A percentile compares a stretch with the other conserved stretches of the same genome.
Conservation (phyloP, 2,113 vertebrate species). For the Etheostoma spectabile region DNA sequence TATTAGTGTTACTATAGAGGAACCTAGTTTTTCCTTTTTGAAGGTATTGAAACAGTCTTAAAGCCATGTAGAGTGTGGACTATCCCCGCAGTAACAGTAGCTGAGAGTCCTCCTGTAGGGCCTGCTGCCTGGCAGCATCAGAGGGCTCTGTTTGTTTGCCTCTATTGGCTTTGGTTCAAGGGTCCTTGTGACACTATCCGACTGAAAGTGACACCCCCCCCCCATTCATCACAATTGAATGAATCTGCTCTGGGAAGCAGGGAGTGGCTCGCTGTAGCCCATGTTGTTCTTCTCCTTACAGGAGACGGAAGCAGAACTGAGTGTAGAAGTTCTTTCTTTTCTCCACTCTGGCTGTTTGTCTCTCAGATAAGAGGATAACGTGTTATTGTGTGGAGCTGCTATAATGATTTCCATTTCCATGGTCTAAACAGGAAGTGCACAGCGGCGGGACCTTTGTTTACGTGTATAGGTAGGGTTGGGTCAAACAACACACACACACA, state of each 20-base stretch:
- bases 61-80: not conserved
- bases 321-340: not conserved
- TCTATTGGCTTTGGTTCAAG: slow-evolving; percentile 54
- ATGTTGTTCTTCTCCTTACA: slow-evolving; percentile 33
- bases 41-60: not conserved
- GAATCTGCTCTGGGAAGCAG: slow-evolving; percentile 36
- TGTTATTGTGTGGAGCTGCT: slow-evolving; percentile 35
- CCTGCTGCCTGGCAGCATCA: not conserved
- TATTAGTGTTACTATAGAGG: no score
- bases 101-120: slow-evolving; percentile 16
- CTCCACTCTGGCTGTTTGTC: slow-evolving; percentile 34
- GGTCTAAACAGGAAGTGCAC: slow-evolving; percentile 53
- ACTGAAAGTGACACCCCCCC: slow-evolving; percentile 48
- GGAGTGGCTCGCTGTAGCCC: slow-evolving; percentile 24
- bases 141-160: slow-evolving; percentile 61
- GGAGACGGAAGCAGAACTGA: slow-evolving; percentile 31
- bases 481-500: not conserved
- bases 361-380: slow-evolving; percentile 2
- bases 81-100: slow-evolving; percentile 30
- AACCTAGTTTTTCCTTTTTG: not conserved
- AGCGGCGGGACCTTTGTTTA: slow-evolving; percentile 34
- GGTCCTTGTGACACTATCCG: slow-evolving; percentile 60
- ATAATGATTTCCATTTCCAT: slow-evolving; percentile 34
- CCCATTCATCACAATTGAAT: slow-evolving; percentile 27
- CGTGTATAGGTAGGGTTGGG: not conserved